A percentile compares a stretch with the other conserved stretches of the same genome.
Conservation (phyloP, 2,797 vertebrate species). For the Myiotriccus ornatus region DNA sequence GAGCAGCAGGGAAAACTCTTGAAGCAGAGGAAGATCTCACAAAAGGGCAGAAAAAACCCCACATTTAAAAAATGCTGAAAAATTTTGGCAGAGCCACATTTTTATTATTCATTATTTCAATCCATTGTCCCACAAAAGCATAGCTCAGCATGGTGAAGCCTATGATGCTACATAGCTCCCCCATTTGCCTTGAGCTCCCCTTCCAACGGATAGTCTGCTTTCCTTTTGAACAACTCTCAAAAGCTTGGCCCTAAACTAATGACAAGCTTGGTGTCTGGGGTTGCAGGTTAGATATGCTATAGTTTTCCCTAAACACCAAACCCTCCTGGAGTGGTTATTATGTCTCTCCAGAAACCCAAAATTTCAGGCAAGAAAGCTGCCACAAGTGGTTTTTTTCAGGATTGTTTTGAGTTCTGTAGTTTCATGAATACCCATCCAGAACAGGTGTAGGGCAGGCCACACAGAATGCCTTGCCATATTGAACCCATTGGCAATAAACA, state of each 20-base stretch:
- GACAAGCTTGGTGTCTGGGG: background rate
- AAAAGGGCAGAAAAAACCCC: background rate
- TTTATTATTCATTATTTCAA: background rate
- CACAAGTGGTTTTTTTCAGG: background rate
- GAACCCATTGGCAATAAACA: background rate
- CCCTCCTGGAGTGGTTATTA: background rate
- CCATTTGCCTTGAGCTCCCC: background rate
- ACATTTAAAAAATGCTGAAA: background rate
- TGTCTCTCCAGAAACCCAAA: background rate
- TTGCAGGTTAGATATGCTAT: background rate
- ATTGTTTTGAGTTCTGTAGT: background rate
- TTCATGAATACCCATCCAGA: background rate
- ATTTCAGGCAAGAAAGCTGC: background rate
- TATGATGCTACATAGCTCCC: background rate
- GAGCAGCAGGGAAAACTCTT: background rate
- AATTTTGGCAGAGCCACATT: background rate
- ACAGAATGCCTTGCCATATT: background rate
- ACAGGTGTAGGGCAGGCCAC: background rate
- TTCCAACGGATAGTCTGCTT: background rate
- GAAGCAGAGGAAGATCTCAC: background rate
- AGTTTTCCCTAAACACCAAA: background rate
- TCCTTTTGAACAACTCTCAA: background rate
- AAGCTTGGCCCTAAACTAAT: background rate
- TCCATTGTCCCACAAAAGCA: background rate
- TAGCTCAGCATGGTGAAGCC: background rate